Evolutionary conservation across 1,140 invertebrate genomes (phyloP).

Genomic region (Bombus consobrinus): DNA sequence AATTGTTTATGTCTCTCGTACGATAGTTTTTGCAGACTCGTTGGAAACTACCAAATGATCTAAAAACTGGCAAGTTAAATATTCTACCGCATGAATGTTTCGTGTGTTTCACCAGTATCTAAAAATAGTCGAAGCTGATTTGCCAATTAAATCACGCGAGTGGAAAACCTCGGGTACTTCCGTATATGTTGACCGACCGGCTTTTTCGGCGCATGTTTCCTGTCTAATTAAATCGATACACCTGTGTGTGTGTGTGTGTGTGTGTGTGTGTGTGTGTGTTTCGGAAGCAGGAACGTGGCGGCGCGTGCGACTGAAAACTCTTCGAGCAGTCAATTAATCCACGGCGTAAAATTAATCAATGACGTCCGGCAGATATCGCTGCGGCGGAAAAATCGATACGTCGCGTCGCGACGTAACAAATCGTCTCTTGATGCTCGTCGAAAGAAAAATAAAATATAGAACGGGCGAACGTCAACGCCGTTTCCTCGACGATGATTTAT

Average conservation of each 20-base stretch:
- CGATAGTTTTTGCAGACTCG: too few species aligned
- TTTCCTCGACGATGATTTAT: constrained; percentile 20
- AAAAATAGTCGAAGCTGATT: neutral
- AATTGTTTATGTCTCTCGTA: too few species aligned
- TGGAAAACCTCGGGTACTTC: neutral
- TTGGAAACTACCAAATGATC: too few species aligned
- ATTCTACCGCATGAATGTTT: too few species aligned
- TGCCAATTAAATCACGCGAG: neutral
- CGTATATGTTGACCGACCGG: too few species aligned
- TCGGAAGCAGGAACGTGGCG: neutral
- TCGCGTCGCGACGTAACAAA: constrained; percentile 44
- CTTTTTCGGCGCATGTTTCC: constrained; percentile 31
- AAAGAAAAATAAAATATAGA: neutral
- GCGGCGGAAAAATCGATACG: constrained; percentile 49
- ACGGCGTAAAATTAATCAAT: constrained; percentile 24
- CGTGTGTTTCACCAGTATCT: neutral
- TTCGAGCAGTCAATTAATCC: constrained; percentile 36
- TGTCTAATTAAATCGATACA: constrained; percentile 40
- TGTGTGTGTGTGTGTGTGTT: too few species aligned
- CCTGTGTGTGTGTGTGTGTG: neutral
- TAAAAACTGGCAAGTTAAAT: too few species aligned
- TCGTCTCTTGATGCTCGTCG: constrained; percentile 12
- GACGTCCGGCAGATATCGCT: constrained; percentile 22
- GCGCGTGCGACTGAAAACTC: neutral
- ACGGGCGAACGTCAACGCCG: neutral